These are phyloP conservation scores for Acomys russatus DNA, from an alignment of 2,797 vertebrate genomes.

Conservation along the genomic window DNA sequence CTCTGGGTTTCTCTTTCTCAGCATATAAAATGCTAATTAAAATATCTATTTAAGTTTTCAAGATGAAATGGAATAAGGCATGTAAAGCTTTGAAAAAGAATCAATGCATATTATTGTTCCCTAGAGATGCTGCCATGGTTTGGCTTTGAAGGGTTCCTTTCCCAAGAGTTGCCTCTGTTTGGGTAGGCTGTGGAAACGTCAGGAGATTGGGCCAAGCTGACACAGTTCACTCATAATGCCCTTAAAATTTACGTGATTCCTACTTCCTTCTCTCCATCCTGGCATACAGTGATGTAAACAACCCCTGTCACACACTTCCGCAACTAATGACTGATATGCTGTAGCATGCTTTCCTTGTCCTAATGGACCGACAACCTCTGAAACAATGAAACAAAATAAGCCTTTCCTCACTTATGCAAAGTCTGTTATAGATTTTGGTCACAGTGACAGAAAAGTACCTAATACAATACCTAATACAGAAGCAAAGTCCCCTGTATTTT, in stretches of 20 bases:
- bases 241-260: not conserved
- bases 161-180: not conserved
- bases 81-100: not conserved
- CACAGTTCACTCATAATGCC: not conserved
- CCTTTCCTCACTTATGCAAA: not conserved
- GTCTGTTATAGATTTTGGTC: not conserved
- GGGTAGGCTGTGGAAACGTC: rapidly evolving
- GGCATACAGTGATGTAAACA: not conserved
- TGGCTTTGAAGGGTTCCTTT: not conserved
- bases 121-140: not conserved
- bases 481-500: not conserved
- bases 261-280: not conserved
- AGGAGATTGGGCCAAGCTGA: not conserved
- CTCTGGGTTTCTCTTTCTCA: not conserved
- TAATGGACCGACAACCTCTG: too few relatives aligned
- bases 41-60: conserved; percentile 2
- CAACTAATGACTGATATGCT: not conserved
- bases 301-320: not conserved
- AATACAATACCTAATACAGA: too few relatives aligned
- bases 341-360: not conserved
- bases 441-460: not conserved
- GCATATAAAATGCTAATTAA: conserved; percentile 25
- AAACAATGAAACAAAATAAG: not conserved
- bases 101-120: not conserved
- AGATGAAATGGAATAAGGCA: not conserved